Evolutionary conservation across 1,140 invertebrate genomes (phyloP).

Genomic region (Heliconius eleuchia): DNA sequence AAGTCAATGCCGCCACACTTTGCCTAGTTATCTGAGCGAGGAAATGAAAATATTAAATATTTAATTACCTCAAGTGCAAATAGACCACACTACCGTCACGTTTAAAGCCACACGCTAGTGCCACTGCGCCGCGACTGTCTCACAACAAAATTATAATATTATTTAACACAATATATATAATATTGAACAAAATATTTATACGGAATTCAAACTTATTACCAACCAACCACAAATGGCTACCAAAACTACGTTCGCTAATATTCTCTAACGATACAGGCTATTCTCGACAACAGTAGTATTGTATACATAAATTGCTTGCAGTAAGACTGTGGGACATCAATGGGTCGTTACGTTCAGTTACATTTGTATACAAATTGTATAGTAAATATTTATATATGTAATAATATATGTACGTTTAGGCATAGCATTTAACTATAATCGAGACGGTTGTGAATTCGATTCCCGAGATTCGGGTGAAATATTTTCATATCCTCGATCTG

Average conservation of each 20-base stretch:
- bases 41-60: too few relatives aligned
- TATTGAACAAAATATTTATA: neutral
- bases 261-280: slow-evolving; percentile 7
- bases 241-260: slow-evolving; percentile 4
- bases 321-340: slow-evolving; percentile 32
- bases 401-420: neutral
- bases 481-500: too few relatives aligned
- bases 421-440: too few relatives aligned
- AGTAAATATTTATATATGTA: slow-evolving; percentile 19
- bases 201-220: neutral
- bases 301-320: slow-evolving; percentile 24
- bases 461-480: too few relatives aligned
- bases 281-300: slow-evolving; percentile 26
- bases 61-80: too few relatives aligned
- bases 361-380: slow-evolving; percentile 26
- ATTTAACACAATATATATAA: neutral
- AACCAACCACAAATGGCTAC: slow-evolving; percentile 3
- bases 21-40: too few relatives aligned
- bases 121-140: too few relatives aligned
- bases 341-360: slow-evolving; percentile 30
- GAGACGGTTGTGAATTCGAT: too few relatives aligned
- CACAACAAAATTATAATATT: neutral
- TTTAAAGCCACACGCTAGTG: too few relatives aligned
- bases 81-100: too few relatives aligned
- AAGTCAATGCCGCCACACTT: too few relatives aligned